These are phyloP conservation scores for Bungarus multicinctus DNA, from an alignment of 2,113 vertebrate genomes.

Conservation along the genomic window DNA sequence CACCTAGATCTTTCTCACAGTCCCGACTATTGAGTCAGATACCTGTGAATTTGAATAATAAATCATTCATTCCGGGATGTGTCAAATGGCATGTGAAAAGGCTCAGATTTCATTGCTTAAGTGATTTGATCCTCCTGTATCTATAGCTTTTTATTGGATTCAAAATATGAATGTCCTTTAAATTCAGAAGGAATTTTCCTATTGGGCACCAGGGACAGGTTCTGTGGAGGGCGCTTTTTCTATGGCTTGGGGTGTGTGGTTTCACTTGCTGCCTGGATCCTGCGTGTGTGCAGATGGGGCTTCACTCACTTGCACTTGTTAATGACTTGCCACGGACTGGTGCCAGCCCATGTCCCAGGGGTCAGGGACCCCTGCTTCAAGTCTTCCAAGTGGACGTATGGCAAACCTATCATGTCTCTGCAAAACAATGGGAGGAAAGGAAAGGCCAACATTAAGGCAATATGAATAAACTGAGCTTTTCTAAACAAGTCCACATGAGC, in stretches of 20 bases:
- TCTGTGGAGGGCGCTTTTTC: too few relatives aligned
- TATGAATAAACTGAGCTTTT: background rate
- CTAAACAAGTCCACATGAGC: background rate
- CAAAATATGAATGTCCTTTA: background rate
- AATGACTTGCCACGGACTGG: too few relatives aligned
- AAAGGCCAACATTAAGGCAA: background rate
- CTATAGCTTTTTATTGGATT: background rate
- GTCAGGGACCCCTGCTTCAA: background rate
- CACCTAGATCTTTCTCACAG: too few relatives aligned
- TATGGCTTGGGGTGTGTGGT: too few relatives aligned
- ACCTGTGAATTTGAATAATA: background rate
- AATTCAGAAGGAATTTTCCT: background rate
- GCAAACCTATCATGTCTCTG: background rate
- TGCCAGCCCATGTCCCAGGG: too few relatives aligned
- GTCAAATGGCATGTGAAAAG: background rate
- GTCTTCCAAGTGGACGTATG: background rate
- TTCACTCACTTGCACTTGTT: too few relatives aligned
- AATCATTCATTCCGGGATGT: background rate
- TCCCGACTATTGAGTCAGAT: too few relatives aligned
- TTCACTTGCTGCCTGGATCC: too few relatives aligned
- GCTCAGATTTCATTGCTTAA: background rate
- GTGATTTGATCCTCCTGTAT: background rate
- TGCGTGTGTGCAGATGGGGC: too few relatives aligned
- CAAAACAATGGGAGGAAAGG: background rate
- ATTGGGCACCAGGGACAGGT: background rate